phyloP scores from a whole-genome alignment of 2,113 vertebrate species.

The Alligator sinensis region DNA sequence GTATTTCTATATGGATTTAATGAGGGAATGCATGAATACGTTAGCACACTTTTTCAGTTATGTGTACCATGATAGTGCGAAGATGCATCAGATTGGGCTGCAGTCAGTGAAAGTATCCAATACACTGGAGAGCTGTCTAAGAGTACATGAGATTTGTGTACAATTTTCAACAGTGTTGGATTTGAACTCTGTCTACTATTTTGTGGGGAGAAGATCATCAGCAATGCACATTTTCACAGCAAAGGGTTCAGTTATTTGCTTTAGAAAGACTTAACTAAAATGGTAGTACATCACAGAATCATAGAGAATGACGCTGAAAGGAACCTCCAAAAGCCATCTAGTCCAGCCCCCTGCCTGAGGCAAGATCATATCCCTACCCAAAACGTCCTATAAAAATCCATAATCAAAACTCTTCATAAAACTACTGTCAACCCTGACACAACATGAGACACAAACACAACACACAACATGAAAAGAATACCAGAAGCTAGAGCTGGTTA shows the following conservation, averaged over 20 bases:
- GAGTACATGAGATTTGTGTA: not conserved
- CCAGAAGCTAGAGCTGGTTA: not conserved
- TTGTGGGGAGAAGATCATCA: not conserved
- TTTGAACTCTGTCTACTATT: too few species aligned
- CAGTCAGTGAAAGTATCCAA: not conserved
- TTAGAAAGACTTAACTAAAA: not conserved
- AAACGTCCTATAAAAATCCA: too few species aligned
- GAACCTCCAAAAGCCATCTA: too few species aligned
- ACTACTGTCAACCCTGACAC: too few species aligned
- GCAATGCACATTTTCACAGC: not conserved
- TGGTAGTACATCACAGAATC: too few species aligned
- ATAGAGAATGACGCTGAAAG: too few species aligned
- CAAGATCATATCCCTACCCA: too few species aligned
- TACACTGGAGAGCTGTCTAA: not conserved
- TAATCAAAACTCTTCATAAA: too few species aligned
- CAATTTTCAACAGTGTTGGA: not conserved
- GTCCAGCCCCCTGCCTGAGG: too few species aligned
- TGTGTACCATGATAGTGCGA: fast-evolving
- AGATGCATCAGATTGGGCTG: not conserved
- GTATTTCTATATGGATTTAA: not conserved
- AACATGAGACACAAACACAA: too few species aligned
- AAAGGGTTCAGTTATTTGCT: not conserved
- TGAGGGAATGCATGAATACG: not conserved
- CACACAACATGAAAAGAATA: not conserved
- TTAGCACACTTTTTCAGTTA: too few species aligned